Percentiles rank a stretch among this genome's conserved stretches.
Evolutionary conservation across 2,888 invertebrate species (phyloP).

Genomic region (Operophtera brumata): DNA sequence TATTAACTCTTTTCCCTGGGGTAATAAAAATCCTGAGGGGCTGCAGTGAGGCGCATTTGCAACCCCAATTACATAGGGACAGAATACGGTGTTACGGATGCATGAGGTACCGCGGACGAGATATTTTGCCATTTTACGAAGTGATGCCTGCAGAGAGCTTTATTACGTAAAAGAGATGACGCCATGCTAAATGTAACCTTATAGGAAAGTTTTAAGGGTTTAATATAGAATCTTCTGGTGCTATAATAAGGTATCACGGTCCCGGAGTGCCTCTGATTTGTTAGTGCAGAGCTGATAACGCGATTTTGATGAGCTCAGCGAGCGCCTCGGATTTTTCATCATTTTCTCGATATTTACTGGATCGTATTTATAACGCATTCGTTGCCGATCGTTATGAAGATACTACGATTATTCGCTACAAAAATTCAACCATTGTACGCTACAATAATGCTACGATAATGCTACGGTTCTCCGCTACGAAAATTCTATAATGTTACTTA

Average conservation of each 20-base stretch:
- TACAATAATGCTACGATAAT: too few relatives aligned
- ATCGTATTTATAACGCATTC: conserved; percentile 13
- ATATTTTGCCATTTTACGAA: conserved; percentile 53
- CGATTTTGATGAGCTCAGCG: conserved; percentile 58
- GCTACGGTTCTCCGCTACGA: too few relatives aligned
- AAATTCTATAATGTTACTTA: too few relatives aligned
- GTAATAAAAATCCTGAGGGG: conserved; percentile 63
- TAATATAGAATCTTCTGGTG: conserved; percentile 33
- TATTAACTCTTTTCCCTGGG: conserved; percentile 59
- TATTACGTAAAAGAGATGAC: conserved; percentile 43
- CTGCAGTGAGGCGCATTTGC: conserved; percentile 57
- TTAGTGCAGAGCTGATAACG: conserved; percentile 55
- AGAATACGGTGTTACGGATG: conserved; percentile 14
- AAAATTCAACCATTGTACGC: too few relatives aligned
- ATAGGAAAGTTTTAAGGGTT: conserved; percentile 34
- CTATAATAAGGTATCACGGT: conserved; percentile 31
- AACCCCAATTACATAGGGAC: conserved; percentile 50
- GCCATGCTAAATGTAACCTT: conserved; percentile 32
- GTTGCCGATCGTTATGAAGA: neutral
- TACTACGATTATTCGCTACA: too few relatives aligned
- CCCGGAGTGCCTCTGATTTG: conserved; percentile 41
- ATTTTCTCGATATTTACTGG: conserved; percentile 36
- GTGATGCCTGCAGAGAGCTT: conserved; percentile 42
- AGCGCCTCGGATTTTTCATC: conserved; percentile 37
- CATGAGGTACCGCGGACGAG: conserved; percentile 34